Conservation (phyloP, 1,140 invertebrate species). For the Cherax quadricarinatus region DNA sequence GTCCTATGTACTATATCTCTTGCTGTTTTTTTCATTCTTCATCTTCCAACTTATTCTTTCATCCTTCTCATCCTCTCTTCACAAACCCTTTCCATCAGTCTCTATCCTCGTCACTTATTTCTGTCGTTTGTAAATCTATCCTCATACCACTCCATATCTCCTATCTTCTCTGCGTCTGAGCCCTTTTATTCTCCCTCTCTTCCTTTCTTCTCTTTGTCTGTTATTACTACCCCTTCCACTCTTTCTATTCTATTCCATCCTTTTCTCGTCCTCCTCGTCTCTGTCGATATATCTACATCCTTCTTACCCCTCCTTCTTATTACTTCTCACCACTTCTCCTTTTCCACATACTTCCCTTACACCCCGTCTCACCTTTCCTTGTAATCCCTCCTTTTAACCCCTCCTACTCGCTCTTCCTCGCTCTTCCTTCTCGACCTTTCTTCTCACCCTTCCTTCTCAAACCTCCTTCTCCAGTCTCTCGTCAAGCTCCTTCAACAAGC, state of each 20-base stretch:
- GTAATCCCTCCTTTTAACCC: background rate
- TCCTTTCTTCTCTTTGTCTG: background rate
- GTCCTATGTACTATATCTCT: too few relatives aligned
- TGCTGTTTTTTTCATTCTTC: too few relatives aligned
- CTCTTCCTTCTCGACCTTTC: background rate
- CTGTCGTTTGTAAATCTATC: too few relatives aligned
- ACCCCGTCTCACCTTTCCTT: background rate
- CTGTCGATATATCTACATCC: background rate
- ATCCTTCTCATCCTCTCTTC: too few relatives aligned
- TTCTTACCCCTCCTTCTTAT: background rate
- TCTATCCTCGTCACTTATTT: too few relatives aligned
- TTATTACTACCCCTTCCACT: background rate
- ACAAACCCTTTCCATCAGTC: too few relatives aligned
- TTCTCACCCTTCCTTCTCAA: background rate
- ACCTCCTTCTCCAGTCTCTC: background rate
- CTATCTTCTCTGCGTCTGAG: background rate
- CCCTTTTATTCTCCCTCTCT: background rate
- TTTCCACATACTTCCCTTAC: too few relatives aligned
- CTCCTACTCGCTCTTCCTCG: background rate
- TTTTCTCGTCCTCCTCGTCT: background rate
- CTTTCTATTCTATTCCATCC: background rate
- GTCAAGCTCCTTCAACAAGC: background rate
- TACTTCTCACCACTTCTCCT: background rate
- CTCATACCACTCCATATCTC: background rate
- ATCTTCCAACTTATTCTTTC: too few relatives aligned